phyloP scores from a whole-genome alignment of 2,797 vertebrate genomes.

The Chiloscyllium punctatum region DNA sequence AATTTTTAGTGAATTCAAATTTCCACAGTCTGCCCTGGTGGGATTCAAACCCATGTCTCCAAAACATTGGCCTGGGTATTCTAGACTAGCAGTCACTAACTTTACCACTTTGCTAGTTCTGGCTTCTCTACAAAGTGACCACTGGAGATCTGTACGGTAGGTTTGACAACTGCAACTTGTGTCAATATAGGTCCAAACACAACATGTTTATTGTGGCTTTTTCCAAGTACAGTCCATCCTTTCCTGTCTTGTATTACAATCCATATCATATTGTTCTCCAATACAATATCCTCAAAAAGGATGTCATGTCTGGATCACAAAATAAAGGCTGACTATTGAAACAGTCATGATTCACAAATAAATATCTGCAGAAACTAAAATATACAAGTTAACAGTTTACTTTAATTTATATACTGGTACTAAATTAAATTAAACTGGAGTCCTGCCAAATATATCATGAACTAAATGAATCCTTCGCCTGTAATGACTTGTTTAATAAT shows the following conservation, averaged over 20 bases:
- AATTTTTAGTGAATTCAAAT: no score
- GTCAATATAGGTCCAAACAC: neutral
- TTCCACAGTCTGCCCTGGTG: no score
- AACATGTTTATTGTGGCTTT: neutral
- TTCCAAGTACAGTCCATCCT: neutral
- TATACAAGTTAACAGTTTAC: neutral
- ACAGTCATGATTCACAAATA: constrained; percentile 9
- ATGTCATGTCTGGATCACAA: neutral
- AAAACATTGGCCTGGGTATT: no score
- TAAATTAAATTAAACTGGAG: constrained; percentile 28
- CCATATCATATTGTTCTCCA: neutral
- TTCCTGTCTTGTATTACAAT: neutral
- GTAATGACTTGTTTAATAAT: constrained; percentile 37
- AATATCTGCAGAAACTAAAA: neutral
- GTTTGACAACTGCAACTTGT: neutral
- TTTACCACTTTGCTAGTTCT: no score
- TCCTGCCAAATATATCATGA: constrained; percentile 14
- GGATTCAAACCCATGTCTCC: no score
- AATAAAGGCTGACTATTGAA: neutral
- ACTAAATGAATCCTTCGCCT: constrained; percentile 13
- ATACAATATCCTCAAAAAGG: neutral
- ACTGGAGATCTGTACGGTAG: neutral
- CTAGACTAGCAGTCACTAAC: no score
- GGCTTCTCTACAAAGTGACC: neutral
- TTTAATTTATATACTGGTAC: neutral